Conservation (phyloP, 2,888 invertebrate species). For the Pyrocoelia pectoralis region DNA sequence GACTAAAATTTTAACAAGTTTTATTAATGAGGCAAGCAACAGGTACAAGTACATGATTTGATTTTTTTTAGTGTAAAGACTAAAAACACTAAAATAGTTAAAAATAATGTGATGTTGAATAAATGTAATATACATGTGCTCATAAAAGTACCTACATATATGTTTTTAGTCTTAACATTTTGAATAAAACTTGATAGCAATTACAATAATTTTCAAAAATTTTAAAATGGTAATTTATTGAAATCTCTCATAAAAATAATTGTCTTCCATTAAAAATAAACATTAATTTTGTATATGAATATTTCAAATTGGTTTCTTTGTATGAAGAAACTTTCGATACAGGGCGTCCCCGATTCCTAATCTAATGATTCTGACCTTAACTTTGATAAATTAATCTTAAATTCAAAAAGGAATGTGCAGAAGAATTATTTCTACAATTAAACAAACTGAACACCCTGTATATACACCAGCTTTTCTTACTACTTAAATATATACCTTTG, state of each 20-base stretch:
- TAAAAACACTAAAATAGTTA: background rate
- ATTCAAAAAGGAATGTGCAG: conserved; percentile 8
- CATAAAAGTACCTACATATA: too few species aligned
- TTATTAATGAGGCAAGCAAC: conserved; percentile 23
- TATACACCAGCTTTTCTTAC: background rate
- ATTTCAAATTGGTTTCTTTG: background rate
- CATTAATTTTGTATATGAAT: background rate
- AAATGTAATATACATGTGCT: background rate
- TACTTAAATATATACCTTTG: background rate
- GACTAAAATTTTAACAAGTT: conserved; percentile 30
- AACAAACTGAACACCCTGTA: conserved; percentile 5
- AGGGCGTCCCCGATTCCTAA: background rate
- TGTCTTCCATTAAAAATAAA: background rate
- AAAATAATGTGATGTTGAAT: background rate
- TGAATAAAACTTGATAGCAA: conserved; percentile 31
- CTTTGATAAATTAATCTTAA: background rate
- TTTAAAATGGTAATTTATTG: background rate
- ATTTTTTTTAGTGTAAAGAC: background rate
- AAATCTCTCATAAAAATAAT: conserved; percentile 1
- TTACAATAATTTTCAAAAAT: conserved; percentile 24
- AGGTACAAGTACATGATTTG: conserved; percentile 21
- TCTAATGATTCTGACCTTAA: background rate
- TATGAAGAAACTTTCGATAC: background rate
- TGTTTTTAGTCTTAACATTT: conserved; percentile 9
- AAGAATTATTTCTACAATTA: background rate